Percentiles rank a stretch among this genome's conserved stretches.
phyloP scores from a whole-genome alignment of 2,888 invertebrate species.

The Xestia sexstrigata region DNA sequence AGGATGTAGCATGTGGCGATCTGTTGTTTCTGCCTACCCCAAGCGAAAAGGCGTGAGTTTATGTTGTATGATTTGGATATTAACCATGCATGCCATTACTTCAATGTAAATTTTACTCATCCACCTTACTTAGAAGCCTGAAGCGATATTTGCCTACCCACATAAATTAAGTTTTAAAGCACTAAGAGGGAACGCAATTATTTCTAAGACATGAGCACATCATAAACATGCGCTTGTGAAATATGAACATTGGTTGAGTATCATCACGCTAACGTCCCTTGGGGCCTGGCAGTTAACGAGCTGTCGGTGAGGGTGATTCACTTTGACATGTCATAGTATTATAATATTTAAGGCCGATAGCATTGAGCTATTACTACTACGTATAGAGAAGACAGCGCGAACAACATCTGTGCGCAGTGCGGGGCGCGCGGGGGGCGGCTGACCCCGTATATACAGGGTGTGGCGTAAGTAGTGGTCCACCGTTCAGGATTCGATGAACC shows the following conservation, averaged over 20 bases:
- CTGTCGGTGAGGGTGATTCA: slow-evolving; percentile 38
- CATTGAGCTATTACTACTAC: too few relatives aligned
- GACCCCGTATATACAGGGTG: too few relatives aligned
- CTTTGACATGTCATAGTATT: slow-evolving; percentile 16
- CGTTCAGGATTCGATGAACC: too few relatives aligned
- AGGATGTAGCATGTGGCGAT: neutral
- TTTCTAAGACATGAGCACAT: slow-evolving; percentile 56
- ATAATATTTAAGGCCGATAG: slow-evolving; percentile 26
- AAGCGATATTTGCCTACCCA: slow-evolving; percentile 37
- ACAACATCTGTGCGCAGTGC: too few relatives aligned
- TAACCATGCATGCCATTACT: neutral
- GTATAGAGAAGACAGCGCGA: too few relatives aligned
- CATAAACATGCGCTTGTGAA: slow-evolving; percentile 55
- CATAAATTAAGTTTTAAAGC: slow-evolving; percentile 55
- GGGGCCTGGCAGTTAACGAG: slow-evolving; percentile 30
- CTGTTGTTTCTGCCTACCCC: neutral
- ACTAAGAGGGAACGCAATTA: slow-evolving; percentile 56
- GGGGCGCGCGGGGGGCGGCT: too few relatives aligned
- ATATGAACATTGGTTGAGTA: slow-evolving; percentile 55
- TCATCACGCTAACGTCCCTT: slow-evolving; percentile 35
- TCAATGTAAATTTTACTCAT: slow-evolving; percentile 5
- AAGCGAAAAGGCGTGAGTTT: neutral
- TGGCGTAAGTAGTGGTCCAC: too few relatives aligned
- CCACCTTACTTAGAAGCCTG: slow-evolving; percentile 3
- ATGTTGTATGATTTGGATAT: neutral